A percentile compares a stretch with the other conserved stretches of the same genome.
phyloP scores from a whole-genome alignment of 2,113 vertebrate genomes.

The Eretmochelys imbricata region DNA sequence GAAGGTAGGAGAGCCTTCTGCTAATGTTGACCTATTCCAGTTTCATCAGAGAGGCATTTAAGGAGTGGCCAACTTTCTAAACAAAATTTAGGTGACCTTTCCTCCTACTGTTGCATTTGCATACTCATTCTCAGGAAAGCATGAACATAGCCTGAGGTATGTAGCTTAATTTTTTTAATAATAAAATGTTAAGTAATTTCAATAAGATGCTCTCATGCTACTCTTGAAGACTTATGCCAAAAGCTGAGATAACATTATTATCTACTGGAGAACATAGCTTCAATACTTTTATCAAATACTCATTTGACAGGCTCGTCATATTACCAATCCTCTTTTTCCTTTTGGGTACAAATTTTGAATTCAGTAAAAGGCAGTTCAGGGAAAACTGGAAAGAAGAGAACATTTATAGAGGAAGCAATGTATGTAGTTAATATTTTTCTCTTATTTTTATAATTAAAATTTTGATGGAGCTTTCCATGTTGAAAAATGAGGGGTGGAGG shows the following conservation, averaged over 20 bases:
- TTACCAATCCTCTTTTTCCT: not conserved
- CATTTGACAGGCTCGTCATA: not conserved
- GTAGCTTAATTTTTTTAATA: not conserved
- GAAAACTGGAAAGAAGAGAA: not conserved
- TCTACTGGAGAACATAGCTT: not conserved
- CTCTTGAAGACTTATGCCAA: not conserved
- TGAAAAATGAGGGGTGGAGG: not conserved
- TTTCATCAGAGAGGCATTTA: not conserved
- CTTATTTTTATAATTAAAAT: constrained; percentile 17
- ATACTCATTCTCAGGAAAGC: not conserved
- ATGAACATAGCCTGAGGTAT: not conserved
- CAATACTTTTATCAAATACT: not conserved
- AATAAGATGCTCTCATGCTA: not conserved
- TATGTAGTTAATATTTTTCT: not conserved
- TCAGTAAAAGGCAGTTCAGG: not conserved
- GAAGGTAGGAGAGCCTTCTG: not conserved
- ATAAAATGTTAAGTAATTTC: not conserved
- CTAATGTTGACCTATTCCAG: not conserved
- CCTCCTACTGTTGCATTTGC: not conserved
- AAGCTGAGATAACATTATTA: not conserved
- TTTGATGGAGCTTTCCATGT: not conserved
- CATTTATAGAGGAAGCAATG: not conserved
- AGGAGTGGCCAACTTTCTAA: not conserved
- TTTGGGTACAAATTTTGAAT: not conserved
- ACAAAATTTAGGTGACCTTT: not conserved